Conservation (phyloP, 2,888 invertebrate species). For the Yponomeuta evonymella region DNA sequence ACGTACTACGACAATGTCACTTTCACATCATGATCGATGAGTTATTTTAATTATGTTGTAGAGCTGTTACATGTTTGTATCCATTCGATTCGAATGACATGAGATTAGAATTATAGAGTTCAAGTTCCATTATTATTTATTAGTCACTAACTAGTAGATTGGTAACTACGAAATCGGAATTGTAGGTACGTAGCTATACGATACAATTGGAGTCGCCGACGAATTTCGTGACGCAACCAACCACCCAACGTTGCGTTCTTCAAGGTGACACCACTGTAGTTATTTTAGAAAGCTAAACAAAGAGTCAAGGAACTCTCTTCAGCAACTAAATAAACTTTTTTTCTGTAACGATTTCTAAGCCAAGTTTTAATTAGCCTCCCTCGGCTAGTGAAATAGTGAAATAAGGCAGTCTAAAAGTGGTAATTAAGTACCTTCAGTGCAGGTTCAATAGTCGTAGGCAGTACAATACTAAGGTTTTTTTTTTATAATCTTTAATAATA, state of each 20-base stretch:
- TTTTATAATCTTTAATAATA: too few relatives aligned
- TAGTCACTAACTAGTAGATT: background rate
- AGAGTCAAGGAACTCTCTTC: slow-evolving; percentile 52
- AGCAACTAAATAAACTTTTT: slow-evolving; percentile 2
- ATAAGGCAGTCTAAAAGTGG: background rate
- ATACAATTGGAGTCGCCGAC: background rate
- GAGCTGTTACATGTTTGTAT: background rate
- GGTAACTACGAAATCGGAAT: too few relatives aligned
- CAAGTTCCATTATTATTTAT: background rate
- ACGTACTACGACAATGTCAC: background rate
- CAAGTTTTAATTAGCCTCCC: background rate
- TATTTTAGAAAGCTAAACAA: slow-evolving; percentile 66
- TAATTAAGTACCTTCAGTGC: background rate
- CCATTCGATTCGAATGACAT: too few relatives aligned
- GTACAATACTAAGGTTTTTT: background rate
- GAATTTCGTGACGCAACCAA: slow-evolving; percentile 46
- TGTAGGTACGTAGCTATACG: too few relatives aligned
- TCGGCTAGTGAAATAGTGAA: background rate
- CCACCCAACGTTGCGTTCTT: slow-evolving; percentile 51
- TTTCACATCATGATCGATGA: background rate
- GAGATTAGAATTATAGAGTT: too few relatives aligned
- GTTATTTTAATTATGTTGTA: background rate
- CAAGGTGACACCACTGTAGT: slow-evolving; percentile 65
- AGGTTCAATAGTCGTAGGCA: background rate
- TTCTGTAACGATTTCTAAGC: background rate